phyloP scores from a whole-genome alignment of 2,888 invertebrate genomes.

The Eilema depressum region DNA sequence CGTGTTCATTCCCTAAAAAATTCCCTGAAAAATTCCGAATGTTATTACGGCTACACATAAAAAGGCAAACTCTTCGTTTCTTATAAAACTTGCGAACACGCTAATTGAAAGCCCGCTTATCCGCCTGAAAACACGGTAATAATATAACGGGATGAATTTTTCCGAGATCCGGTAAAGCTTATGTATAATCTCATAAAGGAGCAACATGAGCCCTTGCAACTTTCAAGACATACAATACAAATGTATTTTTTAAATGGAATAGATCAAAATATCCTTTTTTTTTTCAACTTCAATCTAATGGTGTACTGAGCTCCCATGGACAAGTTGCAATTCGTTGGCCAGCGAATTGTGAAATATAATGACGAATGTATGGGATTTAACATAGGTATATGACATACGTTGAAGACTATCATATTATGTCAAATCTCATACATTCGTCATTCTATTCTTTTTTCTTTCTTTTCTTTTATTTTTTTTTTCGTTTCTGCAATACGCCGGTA shows the following conservation, averaged over 20 bases:
- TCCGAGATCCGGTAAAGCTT: conserved; percentile 53
- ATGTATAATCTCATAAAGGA: conserved; percentile 54
- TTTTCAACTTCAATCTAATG: too few relatives aligned
- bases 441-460: too few relatives aligned
- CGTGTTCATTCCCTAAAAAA: background rate
- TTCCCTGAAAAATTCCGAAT: background rate
- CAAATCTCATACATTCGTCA: too few relatives aligned
- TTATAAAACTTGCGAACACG: conserved; percentile 46
- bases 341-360: too few relatives aligned
- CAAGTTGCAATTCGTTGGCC: too few relatives aligned
- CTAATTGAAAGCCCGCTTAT: conserved; percentile 62
- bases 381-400: too few relatives aligned
- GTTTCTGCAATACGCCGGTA: too few relatives aligned
- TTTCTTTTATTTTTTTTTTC: too few relatives aligned
- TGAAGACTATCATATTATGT: too few relatives aligned
- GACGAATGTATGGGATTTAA: too few relatives aligned
- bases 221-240: conserved; percentile 46
- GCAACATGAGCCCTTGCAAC: conserved; percentile 49
- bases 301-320: too few relatives aligned
- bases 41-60: conserved; percentile 10
- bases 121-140: conserved; percentile 48
- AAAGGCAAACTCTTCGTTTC: conserved; percentile 42
- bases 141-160: conserved; percentile 55
- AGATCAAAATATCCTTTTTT: background rate
- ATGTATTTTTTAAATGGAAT: conserved; percentile 8